Base-by-base conservation (phyloP, 2,113 vertebrate genomes). In the Neofelis nebulosa region DNA sequence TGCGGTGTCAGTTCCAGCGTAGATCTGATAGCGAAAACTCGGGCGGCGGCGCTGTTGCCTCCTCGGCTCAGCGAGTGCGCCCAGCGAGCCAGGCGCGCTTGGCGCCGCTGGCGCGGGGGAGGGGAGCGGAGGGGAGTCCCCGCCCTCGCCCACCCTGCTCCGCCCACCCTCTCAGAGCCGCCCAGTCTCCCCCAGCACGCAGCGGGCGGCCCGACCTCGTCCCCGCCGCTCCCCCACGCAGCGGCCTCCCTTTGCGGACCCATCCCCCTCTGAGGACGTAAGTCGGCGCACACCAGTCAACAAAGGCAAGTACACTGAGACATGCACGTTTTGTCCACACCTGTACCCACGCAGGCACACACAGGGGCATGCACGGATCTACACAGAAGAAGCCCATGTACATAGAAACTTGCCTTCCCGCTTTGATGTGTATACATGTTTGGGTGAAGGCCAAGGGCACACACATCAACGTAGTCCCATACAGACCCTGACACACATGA, bases 31-130 rank as follows among this genome's bases (percentile, higher is more conserved):
- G 36, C 81, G 16, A 63, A 10, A 1, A 69, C 81, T 45, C 11
- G 38, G 84, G 90, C 87, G n/a, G 97, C 36, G 86, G 95, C 91
- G 97, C 97, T 94, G 89, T 71, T 41, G 68, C 96, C 88, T 92
- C 92, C 90, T 84, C 91, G 6, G 85, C 93, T 66, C 86, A 6
- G 91, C 12, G 57, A 94, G 83, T 38, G 92, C 55, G 50, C 95
- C 29, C 4, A 5, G 84, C 19, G 5, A 76, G 85, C 74, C 92
- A 1, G 19, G 88, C 31, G 76, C 83, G 31, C 7, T 33, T 50
- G 4, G 96, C 89, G 65, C 85, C 21, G 80, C 89, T 1, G 71
- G 52, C 41, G 79, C 73, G 85, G 31, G 36, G 29, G 65, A 45
- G 55, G 74, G 79, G 83, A 1, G 38, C 9, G 16, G 38, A 41